Base-by-base conservation (phyloP, 2,888 invertebrate genomes). In the Thecocarcelia acutangulata region DNA sequence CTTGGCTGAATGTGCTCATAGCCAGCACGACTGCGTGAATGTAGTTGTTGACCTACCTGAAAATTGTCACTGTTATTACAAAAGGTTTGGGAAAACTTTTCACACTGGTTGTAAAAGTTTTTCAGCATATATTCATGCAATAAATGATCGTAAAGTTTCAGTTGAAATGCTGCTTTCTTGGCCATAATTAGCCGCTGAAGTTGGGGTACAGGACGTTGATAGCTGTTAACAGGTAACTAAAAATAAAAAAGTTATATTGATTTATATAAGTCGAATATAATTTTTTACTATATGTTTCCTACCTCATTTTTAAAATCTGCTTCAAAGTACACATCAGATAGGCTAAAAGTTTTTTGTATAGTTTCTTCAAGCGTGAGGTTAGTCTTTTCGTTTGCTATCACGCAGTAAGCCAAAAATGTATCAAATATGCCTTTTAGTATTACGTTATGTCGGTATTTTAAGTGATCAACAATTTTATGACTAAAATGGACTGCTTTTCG, bases 121-220 rank as follows among this genome's bases (percentile, higher is more conserved):
- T 74, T 80, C 4, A 87, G 75, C 85, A 88, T 86, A 52, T 85
- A 83, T 48, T 87, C 85, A 48, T 87, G 87, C 40, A 88, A 61
- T 56, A 88, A 80, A 66, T 86, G 84, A 48, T 87, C 87, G 69
- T 87, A 85, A 3, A 88, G 80, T 58, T 87, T 87, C 21, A 86
- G 81, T 33, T 87, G 83, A 33, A 85, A 87, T 17, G 86, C 72
- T 0, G 73, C 84, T 68, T 85, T 86, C 56, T 86, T 88, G 0
- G 87, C 84, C 1, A 86, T 46, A 4, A 84, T 42, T 17, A 83
- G 78, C 5, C 84, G 64, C n/a, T 70, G 64, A 3, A 17, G 13
- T 3, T 80, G 72, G 2, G 78, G 12, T 4, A 88, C 5, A 0
- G 88, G 88, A 28, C 88, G 84, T n/a, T 70, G 44, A 46, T 83